Evolutionary conservation across 23 tunicate species (phyloP).

Genomic region (Aplidium turbinatum): DNA sequence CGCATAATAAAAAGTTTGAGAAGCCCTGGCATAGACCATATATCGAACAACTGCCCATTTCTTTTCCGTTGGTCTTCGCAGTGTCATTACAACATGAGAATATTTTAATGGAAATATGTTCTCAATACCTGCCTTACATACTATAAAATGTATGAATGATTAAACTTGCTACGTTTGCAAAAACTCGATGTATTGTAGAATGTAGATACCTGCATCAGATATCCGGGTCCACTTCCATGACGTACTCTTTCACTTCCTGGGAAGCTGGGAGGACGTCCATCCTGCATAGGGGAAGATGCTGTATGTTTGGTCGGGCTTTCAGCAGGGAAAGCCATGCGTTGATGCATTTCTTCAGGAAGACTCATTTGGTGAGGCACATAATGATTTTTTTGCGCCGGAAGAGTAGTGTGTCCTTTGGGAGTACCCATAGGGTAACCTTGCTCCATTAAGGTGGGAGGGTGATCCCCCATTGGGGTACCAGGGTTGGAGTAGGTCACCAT

Average conservation of each 20-base stretch:
- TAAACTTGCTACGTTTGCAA: too few species aligned
- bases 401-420: conserved; percentile 30
- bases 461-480: conserved; percentile 44
- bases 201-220: too few species aligned
- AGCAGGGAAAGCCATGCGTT: neutral
- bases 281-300: conserved; percentile 25
- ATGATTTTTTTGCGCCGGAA: conserved; percentile 18
- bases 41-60: too few species aligned
- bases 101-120: too few species aligned
- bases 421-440: neutral
- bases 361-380: conserved; percentile 1
- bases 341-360: neutral
- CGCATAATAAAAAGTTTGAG: too few species aligned
- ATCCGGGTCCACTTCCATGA: conserved; percentile 26
- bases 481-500: conserved; percentile 58
- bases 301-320: conserved; percentile 20
- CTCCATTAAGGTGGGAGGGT: conserved; percentile 28
- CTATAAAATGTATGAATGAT: too few species aligned
- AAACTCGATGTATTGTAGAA: too few species aligned
- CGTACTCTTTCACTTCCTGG: conserved; percentile 9
- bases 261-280: conserved; percentile 7
- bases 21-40: too few species aligned
- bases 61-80: too few species aligned
- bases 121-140: too few species aligned
- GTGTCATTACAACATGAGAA: too few species aligned